Evolutionary conservation across 2,797 vertebrate genomes (phyloP), one percentile per base, ranked within the genome.

Genomic region (Galaxias olidus): DNA sequence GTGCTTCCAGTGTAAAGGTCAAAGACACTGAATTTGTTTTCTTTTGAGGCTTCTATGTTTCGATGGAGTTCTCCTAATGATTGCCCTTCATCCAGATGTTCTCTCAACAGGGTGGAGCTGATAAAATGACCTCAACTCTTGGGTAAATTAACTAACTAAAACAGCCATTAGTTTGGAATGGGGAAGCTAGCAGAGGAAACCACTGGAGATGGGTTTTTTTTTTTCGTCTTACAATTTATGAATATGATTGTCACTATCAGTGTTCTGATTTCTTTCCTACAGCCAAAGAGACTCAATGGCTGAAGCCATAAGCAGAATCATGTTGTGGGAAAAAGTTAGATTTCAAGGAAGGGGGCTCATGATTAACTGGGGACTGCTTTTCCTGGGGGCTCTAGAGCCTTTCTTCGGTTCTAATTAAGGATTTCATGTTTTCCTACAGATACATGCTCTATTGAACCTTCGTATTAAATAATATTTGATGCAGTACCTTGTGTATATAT

Each of bases 401-500:
- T 40, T 70, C 46, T 59, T 66, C 11, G 66, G 77, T 75, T 72
- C 60, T 76, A 20, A 75, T 72, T 76, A 64, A 71, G 77, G 54
- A 52, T 76, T 41, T 80, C 68, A 53, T 77, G 54, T 82, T 84
- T 44, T 77, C 66, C 68, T 72, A 76, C 73, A 79, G 86, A 82
- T 86, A 86, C 83, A 81, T 69, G 61, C 75, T 77, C 53, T 83
- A 77, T 79, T 77, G 76, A 75, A 77, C 80, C 78, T 51, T 69
- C 68, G 63, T 30, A 63, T 82, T 66, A 71, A 72, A 64, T 72
- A 58, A 63, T 80, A 84, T 86, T 76, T 86, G 74, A 76, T 81
- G 83, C 82, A 78, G 84, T 88, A 80, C 77, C 61, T 66, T 89
- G 82, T 85, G 86, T 61, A 88, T 87, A 87, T 61, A 88, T 87